Evolutionary conservation across 1,140 invertebrate species (phyloP), one percentile per base, ranked within the genome.

Genomic region (Heliconius nattereri): DNA sequence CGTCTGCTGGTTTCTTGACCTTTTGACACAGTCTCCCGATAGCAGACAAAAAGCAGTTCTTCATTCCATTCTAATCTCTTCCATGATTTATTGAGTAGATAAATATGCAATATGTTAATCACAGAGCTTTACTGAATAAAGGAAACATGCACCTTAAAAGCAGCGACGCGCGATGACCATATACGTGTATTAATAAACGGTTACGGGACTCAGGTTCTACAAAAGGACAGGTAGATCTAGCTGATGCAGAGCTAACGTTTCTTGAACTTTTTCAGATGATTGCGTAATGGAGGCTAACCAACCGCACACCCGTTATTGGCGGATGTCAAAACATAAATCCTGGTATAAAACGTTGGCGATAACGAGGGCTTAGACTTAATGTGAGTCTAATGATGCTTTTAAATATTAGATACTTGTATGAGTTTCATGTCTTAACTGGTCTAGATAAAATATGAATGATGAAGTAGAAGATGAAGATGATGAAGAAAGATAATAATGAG

Each of bases 251-350:
- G 73, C 71, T 79, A 82, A 73, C 80, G 83, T 81, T 78, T 79
- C 80, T 83, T 76, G 73, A 35, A 84, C 70, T 84, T 80, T 81
- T 84, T 84, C 78, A 84, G 72, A 70, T 80, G 74, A 20, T 81
- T 84, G 76, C 78, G 78, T 84, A 84, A 82, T 80, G 71, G 35
- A 80, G 79, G 71, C 74, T 80, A 76, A 80, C 79, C 80, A 76
- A 80, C 79, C 80, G 32, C 78, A 29, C 73, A 83, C 66, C 81
- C 78, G 83, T 82, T 84, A 84, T 70, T 66, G 71, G 71, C 76
- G 78, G 79, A 81, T 72, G 71, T 75, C 66, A 32, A 78, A 57
- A 75, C 78, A 79, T 79, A 81, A 81, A 77, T 73, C 71, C 37
- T 37, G 32, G 74, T 71, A 78, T 78, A 73, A 73, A 78, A 71